These are phyloP conservation scores for Willowsia nigromaculata DNA, from an alignment of 2,888 invertebrate species.

Conservation along the genomic window DNA sequence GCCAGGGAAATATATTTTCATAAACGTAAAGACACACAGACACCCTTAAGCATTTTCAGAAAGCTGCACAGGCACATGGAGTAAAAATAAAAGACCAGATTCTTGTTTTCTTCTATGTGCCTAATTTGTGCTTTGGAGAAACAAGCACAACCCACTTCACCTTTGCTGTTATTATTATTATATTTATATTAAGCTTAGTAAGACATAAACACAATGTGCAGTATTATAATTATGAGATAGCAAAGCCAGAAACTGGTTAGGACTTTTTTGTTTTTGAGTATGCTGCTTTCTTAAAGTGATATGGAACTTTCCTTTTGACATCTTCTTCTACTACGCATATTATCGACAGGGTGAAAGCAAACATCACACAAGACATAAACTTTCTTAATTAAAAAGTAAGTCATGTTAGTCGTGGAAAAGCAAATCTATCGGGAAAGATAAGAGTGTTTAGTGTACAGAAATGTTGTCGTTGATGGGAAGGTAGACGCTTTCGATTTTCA, in stretches of 20 bases:
- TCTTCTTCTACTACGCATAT: background rate
- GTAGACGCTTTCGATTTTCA: background rate
- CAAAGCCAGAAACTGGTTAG: too few relatives aligned
- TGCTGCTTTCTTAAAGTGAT: background rate
- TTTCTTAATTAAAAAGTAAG: conserved; percentile 58
- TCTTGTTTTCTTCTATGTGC: background rate
- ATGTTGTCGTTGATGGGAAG: conserved; percentile 36
- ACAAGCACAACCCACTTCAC: background rate
- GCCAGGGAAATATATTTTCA: too few relatives aligned
- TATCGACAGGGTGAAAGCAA: background rate
- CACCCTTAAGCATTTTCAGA: too few relatives aligned
- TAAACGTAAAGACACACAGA: too few relatives aligned
- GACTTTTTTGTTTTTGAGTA: too few relatives aligned
- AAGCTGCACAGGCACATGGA: background rate
- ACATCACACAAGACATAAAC: background rate
- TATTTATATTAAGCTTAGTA: background rate
- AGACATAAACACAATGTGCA: too few relatives aligned
- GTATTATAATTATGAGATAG: too few relatives aligned
- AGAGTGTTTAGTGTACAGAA: conserved; percentile 47
- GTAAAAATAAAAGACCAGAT: conserved; percentile 22
- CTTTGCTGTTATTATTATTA: background rate
- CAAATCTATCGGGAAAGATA: conserved; percentile 45
- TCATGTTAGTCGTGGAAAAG: conserved; percentile 15
- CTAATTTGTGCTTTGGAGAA: background rate
- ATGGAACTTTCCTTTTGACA: background rate